These are phyloP conservation scores for Percopsis omiscomaycus DNA, from an alignment of 2,797 vertebrate species.

Conservation along the genomic window DNA sequence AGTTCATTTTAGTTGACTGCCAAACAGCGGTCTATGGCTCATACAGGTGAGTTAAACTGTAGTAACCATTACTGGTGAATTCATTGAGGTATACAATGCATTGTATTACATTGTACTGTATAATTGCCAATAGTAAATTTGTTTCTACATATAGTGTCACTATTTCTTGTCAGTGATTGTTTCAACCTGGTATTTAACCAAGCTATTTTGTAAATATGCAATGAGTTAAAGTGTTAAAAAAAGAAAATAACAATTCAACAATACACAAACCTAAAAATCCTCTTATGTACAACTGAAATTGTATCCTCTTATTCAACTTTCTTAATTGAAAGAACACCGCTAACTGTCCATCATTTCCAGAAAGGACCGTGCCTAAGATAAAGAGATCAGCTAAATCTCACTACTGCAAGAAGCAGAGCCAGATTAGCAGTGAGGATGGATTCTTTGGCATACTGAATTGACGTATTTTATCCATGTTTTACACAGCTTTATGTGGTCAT, in stretches of 20 bases:
- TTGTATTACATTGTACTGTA: slow-evolving; percentile 13
- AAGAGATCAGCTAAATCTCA: too few relatives aligned
- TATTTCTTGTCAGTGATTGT: neutral
- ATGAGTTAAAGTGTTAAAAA: neutral
- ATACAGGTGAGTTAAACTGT: slow-evolving; percentile 86
- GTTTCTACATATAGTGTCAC: neutral
- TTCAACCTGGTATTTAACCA: neutral
- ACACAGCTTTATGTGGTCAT: slow-evolving; percentile 93
- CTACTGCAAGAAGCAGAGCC: too few relatives aligned
- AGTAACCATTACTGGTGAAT: neutral
- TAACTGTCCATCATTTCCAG: too few relatives aligned
- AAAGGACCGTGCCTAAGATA: too few relatives aligned
- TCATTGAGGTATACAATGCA: slow-evolving; percentile 16
- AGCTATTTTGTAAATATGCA: too few relatives aligned
- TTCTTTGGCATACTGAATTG: too few relatives aligned
- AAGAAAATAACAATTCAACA: neutral
- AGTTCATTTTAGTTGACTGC: slow-evolving; percentile 92
- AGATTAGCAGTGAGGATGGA: too few relatives aligned
- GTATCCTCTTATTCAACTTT: too few relatives aligned
- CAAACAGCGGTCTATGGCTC: slow-evolving; percentile 92
- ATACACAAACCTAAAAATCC: too few relatives aligned
- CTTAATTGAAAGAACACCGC: too few relatives aligned
- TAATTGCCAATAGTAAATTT: too few relatives aligned
- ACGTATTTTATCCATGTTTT: slow-evolving; percentile 3
- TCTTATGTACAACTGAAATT: too few relatives aligned